phyloP scores from a whole-genome alignment of 2,888 invertebrate species.

The Trisateles emortualis region DNA sequence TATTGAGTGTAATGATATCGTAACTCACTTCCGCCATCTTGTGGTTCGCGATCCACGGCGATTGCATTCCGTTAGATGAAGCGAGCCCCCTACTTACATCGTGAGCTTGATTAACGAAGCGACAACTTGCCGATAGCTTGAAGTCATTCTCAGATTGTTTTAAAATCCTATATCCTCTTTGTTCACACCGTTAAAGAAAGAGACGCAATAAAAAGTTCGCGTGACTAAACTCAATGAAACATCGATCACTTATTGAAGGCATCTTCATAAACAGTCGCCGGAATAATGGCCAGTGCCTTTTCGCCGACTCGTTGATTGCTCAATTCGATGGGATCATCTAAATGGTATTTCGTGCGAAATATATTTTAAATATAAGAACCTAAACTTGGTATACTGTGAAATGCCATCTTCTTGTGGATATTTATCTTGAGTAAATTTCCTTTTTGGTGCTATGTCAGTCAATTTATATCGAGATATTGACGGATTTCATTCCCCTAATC shows the following conservation, averaged over 20 bases:
- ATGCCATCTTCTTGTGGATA: conserved; percentile 23
- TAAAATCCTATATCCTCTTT: conserved; percentile 20
- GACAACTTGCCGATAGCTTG: conserved; percentile 35
- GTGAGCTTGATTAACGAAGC: conserved; percentile 56
- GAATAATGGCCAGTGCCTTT: conserved; percentile 23
- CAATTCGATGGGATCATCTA: conserved; percentile 25
- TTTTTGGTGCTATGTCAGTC: conserved; percentile 22
- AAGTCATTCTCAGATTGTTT: conserved; percentile 20
- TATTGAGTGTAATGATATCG: conserved; percentile 42
- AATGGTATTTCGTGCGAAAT: conserved; percentile 33
- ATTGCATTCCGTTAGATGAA: conserved; percentile 68
- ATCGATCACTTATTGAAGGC: conserved; percentile 22
- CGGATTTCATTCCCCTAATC: neutral
- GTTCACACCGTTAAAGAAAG: conserved; percentile 18
- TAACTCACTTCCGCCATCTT: conserved; percentile 54
- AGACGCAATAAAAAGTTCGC: conserved; percentile 37
- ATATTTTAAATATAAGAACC: conserved; percentile 34
- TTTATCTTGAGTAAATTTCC: conserved; percentile 32
- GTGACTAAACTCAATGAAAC: conserved; percentile 44
- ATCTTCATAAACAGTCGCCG: conserved; percentile 33
- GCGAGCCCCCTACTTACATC: conserved; percentile 40
- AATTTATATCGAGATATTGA: conserved; percentile 9
- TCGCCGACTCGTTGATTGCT: conserved; percentile 32
- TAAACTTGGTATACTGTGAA: too few species aligned
- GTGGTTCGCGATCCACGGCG: conserved; percentile 35